Evolutionary conservation across 2,113 vertebrate species (phyloP), one percentile per base, ranked within the genome.

Genomic region (Hydrolagus affinis): DNA sequence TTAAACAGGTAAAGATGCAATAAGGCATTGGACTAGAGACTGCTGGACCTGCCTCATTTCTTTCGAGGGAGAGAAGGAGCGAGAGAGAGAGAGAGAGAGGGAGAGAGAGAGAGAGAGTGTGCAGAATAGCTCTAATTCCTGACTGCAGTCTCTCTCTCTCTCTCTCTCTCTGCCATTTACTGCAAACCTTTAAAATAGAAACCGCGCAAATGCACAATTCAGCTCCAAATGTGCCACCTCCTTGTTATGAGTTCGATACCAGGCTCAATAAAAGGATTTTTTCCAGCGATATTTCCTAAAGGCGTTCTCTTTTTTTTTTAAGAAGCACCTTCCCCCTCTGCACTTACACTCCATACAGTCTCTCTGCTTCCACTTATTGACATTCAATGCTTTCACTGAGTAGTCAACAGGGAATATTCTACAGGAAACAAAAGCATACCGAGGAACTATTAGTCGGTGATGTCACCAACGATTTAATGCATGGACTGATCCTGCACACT

Each of bases 1-100:
- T 92, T 90, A 93, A 44, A 93, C 92, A 94, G 93, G 92, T 93
- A 89, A 25, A 87, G 89, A 89, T 86, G 88, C 89, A 89, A 90
- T 85, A 91, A n/a, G 89, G 90, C 90, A 87, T 91, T 89, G 89
- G 91, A 90, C 92, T 93, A 88, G 86, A 90, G 90, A 92, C 89
- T 91, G 90, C 88, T 87, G 87, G 91, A 91, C 91, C 89, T 92
- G 91, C 88, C 92, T 90, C 90, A 89, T 91, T 90, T 91, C 32
- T 44, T 44, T 44, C 11, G 60, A 14, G 12, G 66, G 62, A 32
- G 78, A n/a, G n/a, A n/a, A n/a, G n/a, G n/a, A n/a, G n/a, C n/a
- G 14, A n/a, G 2, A n/a, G 57, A 14, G 57, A 14, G 76, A 9
- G 74, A n/a, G n/a, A n/a, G n/a, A n/a, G 60, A 17, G 8, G 12